Evolutionary conservation across 2,797 vertebrate species (phyloP), one percentile per base, ranked within the genome.

Genomic region (Acanthiza pusilla): DNA sequence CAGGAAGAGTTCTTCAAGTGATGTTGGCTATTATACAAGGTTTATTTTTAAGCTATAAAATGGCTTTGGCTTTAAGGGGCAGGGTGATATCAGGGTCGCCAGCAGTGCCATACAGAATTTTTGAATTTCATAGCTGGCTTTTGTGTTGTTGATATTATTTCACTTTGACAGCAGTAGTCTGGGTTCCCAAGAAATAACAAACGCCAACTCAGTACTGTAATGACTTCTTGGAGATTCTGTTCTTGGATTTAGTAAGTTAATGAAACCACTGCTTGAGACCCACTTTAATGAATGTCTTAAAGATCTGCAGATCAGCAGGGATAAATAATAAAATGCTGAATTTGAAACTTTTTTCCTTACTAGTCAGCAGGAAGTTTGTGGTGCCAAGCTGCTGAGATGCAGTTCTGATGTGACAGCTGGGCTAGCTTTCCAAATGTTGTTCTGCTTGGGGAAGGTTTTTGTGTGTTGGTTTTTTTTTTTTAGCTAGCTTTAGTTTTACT

Each of bases 181-280:
- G 58, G n/a, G n/a, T 89, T 90, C 84, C 60, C 38, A 79, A 73
- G 77, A 82, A 92, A 21, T 53, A 72, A 36, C 20, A 38, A 89
- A 91, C 22, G 55, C 87, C 81, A 85, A 2, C 29, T 85, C 15
- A 45, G 58, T 92, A 79, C 51, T 79, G 58, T 87, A 92, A 92
- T 91, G 81, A 95, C 55, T 94, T 94, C 43, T 89, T 89, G 74
- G 74, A 57, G 60, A 62, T 68, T 87, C 78, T 81, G 19, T 72
- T 95, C 77, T 87, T 96, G 51, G 63, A 40, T 92, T 93, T 94
- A 92, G 47, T 94, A 85, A 91, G 51, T 68, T 73, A 91, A 77
- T 75, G 80, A 93, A 86, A 90, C 70, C 21, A 30, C 76, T 93
- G 53, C 61, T 88, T 80, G 85, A 88, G 88, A 65, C 34, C 29